These are phyloP conservation scores for Sipunculus nudus DNA, from an alignment of 2,888 invertebrate genomes.

Conservation along the genomic window DNA sequence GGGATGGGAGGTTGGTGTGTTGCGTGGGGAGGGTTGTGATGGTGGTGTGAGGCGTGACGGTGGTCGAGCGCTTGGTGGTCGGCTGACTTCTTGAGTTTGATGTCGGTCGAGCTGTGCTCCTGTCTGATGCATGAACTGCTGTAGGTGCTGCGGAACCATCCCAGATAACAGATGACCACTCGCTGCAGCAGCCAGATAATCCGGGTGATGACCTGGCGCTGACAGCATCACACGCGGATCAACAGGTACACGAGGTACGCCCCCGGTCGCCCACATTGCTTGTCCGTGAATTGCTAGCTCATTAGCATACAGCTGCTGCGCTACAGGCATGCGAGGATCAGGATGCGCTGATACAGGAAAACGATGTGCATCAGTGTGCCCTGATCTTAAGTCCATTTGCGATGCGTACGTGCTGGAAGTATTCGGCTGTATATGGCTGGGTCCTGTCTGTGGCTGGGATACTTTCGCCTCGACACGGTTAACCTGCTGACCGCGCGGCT, in stretches of 20 bases:
- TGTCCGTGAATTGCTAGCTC: neutral
- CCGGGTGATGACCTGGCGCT: conserved; percentile 8
- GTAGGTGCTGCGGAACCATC: conserved; percentile 1
- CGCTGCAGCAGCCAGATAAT: neutral
- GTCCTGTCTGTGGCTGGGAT: too few relatives aligned
- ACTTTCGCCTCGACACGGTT: too few relatives aligned
- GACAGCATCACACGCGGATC: conserved; percentile 48
- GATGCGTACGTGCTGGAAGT: too few relatives aligned
- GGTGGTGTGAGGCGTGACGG: conserved; percentile 16
- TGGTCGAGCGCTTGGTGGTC: conserved; percentile 13
- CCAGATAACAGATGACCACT: neutral
- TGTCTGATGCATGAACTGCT: conserved; percentile 10
- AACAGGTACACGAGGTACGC: conserved; percentile 45
- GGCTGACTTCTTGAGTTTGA: too few relatives aligned
- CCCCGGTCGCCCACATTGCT: too few relatives aligned
- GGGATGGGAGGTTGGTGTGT: conserved; percentile 8
- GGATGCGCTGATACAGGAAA: neutral
- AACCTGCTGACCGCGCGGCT: too few relatives aligned
- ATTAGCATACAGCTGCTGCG: neutral
- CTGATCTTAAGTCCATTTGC: too few relatives aligned
- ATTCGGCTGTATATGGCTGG: too few relatives aligned
- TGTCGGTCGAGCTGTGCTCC: too few relatives aligned
- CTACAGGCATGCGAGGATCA: neutral
- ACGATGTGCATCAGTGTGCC: too few relatives aligned
- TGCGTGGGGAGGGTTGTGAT: conserved; percentile 14